Evolutionary conservation across 2,797 vertebrate species (phyloP), one percentile per base, ranked within the genome.

Genomic region (Danio kyathit): DNA sequence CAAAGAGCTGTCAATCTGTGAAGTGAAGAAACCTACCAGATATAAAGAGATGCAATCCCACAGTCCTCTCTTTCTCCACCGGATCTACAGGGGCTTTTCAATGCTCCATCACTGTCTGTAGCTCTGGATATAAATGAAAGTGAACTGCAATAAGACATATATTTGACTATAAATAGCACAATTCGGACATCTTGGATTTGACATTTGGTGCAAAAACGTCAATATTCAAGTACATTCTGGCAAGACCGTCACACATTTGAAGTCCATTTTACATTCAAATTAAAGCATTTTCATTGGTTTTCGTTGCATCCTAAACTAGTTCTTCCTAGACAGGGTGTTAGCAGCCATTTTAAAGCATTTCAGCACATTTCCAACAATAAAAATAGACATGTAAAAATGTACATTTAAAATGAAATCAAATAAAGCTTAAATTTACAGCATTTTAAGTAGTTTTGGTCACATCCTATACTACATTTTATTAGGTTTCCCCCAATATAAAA

Each of bases 11-110:
- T 56, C 54, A n/a, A 56, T n/a, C 8, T 52, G 21, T 63, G 2
- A 29, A 51, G 66, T n/a, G 21, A 40, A 40, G 29, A 52, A 52
- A 52, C 29, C 0, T n/a, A 11, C 9, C 38, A 40, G 67, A 52
- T 7, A 40, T 52, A 10, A 17, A 70, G 66, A 70, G 29, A 70
- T 52, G 48, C 48, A 70, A 52, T 67, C 44, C 19, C 65, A 67
- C 4, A 29, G 13, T 29, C 13, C n/a, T n/a, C 21, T 29, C 19
- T 48, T 14, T 67, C 65, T 49, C 8, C 65, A 49, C 13, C 8
- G 48, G 46, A 51, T 51, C 59, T 61, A 40, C 59, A 40, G 29
- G 29, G 13, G 59, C 29, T 61, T 38, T 38, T 5, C 21, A 40
- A 11, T 17, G n/a, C 1, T 52, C 69, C 8, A n/a, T 19, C 64